Base-by-base conservation (phyloP, 2,888 invertebrate genomes). In the Cephus pulcher region DNA sequence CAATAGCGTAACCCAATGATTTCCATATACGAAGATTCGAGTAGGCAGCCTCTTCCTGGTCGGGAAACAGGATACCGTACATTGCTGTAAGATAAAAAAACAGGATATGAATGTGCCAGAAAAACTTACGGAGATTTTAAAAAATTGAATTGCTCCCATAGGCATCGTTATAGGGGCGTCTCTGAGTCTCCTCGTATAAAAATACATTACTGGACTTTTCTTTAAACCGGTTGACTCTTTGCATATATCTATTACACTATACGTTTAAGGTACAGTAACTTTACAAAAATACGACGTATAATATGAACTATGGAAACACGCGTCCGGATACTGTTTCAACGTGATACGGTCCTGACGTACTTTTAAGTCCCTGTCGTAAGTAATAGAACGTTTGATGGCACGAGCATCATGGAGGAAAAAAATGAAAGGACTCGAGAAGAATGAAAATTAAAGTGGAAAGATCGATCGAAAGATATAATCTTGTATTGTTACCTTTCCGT, bases 21-120 rank as follows among this genome's bases (percentile, higher is more conserved):
- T 95, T 95, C 95, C 95, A 95, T 3, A 95, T 92, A 0, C 95
- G 92, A 92, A 95, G 95, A 92, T 95, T 95, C 70, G 95, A 93
- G 91, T 95, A 95, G 0, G 95, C 95, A 0, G 95, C 95, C 86
- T 95, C 95, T 86, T 95, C 93, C 82, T 93, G 91, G 0, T 93
- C 92, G 0, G 93, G 93, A 87, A 95, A 95, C n/a, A 95, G 91
- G 34, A 93, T 93, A 1, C 95, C 95, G 91, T 94, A 95, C 86
- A 94, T 93, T 1, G 94, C 94, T 93, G 90, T 6, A 90, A 90
- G 37, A 68, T 81, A n/a, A 34, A 78, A 35, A 12, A 35, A 33
- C 23, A 9, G 56, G 2, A 23, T 23, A 56, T 56, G 56, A 56
- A 56, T 23, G 6, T 56, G 2, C 15, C 6, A 56, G 56, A 56